phyloP scores from a whole-genome alignment of 2,888 invertebrate genomes.

The Pyrgus malvae region DNA sequence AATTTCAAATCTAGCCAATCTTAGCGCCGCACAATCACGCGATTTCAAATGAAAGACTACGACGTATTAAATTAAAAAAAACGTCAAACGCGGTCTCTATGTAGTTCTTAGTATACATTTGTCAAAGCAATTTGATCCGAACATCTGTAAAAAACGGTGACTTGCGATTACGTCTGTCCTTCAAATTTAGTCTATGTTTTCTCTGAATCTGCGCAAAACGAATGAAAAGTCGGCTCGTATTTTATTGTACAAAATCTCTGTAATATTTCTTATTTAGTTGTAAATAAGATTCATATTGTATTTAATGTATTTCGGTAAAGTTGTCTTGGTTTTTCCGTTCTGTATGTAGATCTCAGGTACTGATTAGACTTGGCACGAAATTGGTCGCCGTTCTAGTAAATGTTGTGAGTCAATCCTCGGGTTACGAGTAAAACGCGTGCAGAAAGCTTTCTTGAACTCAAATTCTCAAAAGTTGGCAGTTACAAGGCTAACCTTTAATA shows the following conservation, averaged over 20 bases:
- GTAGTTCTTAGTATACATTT: slow-evolving; percentile 34
- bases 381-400: slow-evolving; percentile 25
- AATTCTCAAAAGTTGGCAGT: background rate
- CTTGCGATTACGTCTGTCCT: slow-evolving; percentile 27
- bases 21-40: no score
- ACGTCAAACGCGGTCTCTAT: slow-evolving; percentile 5
- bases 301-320: slow-evolving; percentile 11
- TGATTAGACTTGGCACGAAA: slow-evolving; percentile 45
- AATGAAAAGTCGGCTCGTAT: no score
- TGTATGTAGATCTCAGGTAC: slow-evolving; percentile 33
- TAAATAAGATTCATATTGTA: slow-evolving; percentile 29
- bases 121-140: slow-evolving; percentile 35
- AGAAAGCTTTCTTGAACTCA: background rate
- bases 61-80: no score
- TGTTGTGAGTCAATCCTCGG: slow-evolving; percentile 28
- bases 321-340: slow-evolving; percentile 15
- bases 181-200: slow-evolving; percentile 23
- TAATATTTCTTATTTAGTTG: background rate
- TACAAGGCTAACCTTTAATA: background rate
- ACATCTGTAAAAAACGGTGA: slow-evolving; percentile 34
- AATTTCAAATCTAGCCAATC: no score
- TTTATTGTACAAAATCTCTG: no score
- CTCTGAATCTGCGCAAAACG: slow-evolving; percentile 9
- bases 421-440: background rate
- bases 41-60: no score